Percentiles rank a stretch among this genome's conserved stretches.
phyloP scores from a whole-genome alignment of 2,888 invertebrate species.

The Drosophila melanosoma region DNA sequence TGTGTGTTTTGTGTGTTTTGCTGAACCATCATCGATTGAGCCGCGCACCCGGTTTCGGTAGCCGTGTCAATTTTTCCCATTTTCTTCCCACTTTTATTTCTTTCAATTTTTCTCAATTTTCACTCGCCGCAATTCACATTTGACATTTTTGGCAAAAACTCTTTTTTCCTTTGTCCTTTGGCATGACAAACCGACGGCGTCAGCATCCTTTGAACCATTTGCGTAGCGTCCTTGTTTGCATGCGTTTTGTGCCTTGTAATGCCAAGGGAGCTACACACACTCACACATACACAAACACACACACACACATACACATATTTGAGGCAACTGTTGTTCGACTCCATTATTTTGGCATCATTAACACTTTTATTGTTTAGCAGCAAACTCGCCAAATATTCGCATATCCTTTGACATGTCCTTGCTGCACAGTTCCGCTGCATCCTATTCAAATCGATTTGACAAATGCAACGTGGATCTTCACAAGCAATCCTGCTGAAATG shows the following conservation, averaged over 20 bases:
- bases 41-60: constrained; percentile 33
- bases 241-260: constrained; percentile 73
- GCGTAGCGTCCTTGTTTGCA: constrained; percentile 50
- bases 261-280: constrained; percentile 23
- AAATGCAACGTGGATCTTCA: constrained; percentile 46
- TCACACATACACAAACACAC: not conserved
- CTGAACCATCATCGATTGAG: constrained; percentile 47
- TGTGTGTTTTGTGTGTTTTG: constrained; percentile 45
- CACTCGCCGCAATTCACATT: constrained; percentile 33
- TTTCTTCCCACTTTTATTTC: constrained; percentile 35
- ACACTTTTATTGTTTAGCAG: constrained; percentile 71
- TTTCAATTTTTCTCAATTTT: constrained; percentile 14
- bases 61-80: constrained; percentile 62
- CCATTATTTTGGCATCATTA: constrained; percentile 79
- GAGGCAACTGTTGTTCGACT: constrained; percentile 20
- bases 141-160: constrained; percentile 43
- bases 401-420: constrained; percentile 46
- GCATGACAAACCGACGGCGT: constrained; percentile 63
- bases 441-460: constrained; percentile 66
- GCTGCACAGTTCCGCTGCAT: constrained; percentile 4
- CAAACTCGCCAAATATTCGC: constrained; percentile 29
- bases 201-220: constrained; percentile 72
- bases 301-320: not conserved
- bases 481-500: constrained; percentile 63
- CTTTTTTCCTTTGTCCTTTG: constrained; percentile 23